Percentiles rank a stretch among this genome's conserved stretches.
Evolutionary conservation across 2,888 invertebrate genomes (phyloP).

Genomic region (Thereva unica): DNA sequence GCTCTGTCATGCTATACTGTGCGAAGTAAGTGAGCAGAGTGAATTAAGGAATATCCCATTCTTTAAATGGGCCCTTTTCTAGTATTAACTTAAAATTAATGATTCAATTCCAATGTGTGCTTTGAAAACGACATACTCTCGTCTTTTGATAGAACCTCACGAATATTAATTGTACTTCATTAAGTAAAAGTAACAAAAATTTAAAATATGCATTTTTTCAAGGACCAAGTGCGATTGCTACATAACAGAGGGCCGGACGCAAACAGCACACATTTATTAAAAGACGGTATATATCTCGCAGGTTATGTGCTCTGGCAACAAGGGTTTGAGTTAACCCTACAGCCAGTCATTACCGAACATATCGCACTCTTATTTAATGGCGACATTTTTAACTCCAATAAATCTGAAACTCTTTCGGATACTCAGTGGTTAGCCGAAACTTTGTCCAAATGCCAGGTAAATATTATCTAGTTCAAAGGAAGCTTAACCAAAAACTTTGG

Average conservation of each 20-base stretch:
- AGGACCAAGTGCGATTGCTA: constrained; percentile 28
- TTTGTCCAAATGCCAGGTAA: constrained; percentile 47
- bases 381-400: constrained; percentile 72
- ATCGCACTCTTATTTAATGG: constrained; percentile 85
- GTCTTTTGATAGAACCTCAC: no score
- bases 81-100: no score
- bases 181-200: no score
- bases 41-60: no score
- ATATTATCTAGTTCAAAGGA: not conserved
- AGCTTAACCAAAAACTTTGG: constrained; percentile 16
- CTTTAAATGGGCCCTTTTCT: no score
- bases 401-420: constrained; percentile 59
- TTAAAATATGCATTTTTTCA: no score
- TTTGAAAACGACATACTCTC: no score
- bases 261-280: not conserved
- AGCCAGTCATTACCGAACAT: constrained; percentile 68
- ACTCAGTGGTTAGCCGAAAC: constrained; percentile 61
- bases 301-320: constrained; percentile 83
- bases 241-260: constrained; percentile 47
- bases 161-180: no score
- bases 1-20: no score
- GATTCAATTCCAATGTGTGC: no score
- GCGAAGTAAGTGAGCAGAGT: no score
- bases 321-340: constrained; percentile 66
- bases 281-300: constrained; percentile 45